phyloP scores from a whole-genome alignment of 2,888 invertebrate species.

The Pristionchus arcanus region DNA sequence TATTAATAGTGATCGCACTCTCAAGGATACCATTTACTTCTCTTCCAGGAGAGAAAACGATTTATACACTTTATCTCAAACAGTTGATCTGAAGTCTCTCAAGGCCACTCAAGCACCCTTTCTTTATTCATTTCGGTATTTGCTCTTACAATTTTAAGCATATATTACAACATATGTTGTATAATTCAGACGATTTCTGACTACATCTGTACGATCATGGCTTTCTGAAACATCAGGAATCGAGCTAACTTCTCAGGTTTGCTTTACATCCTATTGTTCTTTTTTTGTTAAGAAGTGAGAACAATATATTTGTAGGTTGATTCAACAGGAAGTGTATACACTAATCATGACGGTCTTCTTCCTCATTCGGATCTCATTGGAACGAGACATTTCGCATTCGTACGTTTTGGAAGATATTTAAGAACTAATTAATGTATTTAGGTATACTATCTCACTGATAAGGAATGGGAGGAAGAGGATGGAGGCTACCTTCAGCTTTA shows the following conservation, averaged over 20 bases:
- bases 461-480: neutral
- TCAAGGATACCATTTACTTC: neutral
- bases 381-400: constrained; percentile 39
- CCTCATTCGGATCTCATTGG: constrained; percentile 51
- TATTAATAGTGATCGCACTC: neutral
- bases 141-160: neutral
- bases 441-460: constrained; percentile 50
- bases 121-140: constrained; percentile 38
- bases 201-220: constrained; percentile 26
- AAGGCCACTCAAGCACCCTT: constrained; percentile 14
- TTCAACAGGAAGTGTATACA: constrained; percentile 44
- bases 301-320: constrained; percentile 8
- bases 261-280: no score
- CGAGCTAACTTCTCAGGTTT: constrained; percentile 25
- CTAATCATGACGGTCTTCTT: constrained; percentile 33
- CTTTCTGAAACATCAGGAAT: constrained; percentile 16
- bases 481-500: constrained; percentile 42
- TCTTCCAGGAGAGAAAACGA: constrained; percentile 40
- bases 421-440: neutral
- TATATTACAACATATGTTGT: neutral
- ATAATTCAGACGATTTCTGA: neutral
- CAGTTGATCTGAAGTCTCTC: constrained; percentile 39
- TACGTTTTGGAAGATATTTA: neutral
- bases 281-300: neutral
- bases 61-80: constrained; percentile 17